Base-by-base conservation (phyloP, 1,140 invertebrate species). In the Pachyrhynchus sulphureomaculatus region DNA sequence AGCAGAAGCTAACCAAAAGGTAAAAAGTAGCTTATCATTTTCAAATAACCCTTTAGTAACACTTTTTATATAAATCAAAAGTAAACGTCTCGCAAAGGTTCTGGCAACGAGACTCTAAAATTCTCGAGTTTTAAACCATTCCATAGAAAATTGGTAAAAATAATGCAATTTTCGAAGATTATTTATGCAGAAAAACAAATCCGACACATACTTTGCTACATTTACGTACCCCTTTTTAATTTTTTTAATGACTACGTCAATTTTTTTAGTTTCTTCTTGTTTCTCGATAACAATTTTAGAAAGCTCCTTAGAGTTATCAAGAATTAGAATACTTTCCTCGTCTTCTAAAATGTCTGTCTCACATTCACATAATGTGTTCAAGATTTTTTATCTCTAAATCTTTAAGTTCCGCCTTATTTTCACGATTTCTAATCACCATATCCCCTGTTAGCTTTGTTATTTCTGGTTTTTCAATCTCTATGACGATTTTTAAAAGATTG, bases 341-440 rank as follows among this genome's bases (percentile, higher is more conserved):
- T 97, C 92, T 76, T 96, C 93, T 39, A 97, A 80, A 72, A 97
- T 94, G 71, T 93, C 91, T 2, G 91, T 88, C 73, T 89, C 84
- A 0, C 90, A 86, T 44, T 87, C 84, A 20, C 90, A 90, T 41
- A 96, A 77, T 0, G 92, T 93, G 73, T 87, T 84, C 15, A 97
- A 79, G 68, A 97, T 96, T 74, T n/a, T 88, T 88, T 73, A 94
- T 89, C 79, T 96, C 93, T 60, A 92, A 88, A 77, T 92, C 85
- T 68, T 92, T 89, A 2, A 95, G 75, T 18, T 87, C 84, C 51
- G 88, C 83, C 70, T 87, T 86, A 74, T 95, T 95, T 36, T 86
- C 82, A 10, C 91, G 91, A 58, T 86, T 83, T 81, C 94, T 86
- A 4, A 89, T 78, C 54, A 93, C 91, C 1, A 96, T 76, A 57